Percentiles rank a stretch among this genome's conserved stretches.
Conservation (phyloP, 2,797 vertebrate species). For the Vultur gryphus region DNA sequence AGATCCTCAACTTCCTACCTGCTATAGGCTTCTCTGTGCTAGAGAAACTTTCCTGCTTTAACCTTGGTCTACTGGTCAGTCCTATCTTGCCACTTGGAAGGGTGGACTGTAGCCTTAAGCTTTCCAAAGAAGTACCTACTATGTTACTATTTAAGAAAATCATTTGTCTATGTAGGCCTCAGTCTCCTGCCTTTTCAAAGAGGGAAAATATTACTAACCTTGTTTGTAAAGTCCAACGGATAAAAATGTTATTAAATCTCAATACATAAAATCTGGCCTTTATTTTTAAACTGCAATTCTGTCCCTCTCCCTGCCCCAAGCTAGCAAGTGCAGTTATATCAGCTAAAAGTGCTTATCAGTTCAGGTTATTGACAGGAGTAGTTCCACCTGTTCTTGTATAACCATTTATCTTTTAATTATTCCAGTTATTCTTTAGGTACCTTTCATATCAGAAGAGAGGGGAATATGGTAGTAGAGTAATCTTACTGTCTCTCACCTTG, state of each 20-base stretch:
- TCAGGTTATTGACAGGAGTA: background rate
- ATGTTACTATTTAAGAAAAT: background rate
- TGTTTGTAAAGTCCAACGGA: background rate
- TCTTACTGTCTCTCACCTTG: background rate
- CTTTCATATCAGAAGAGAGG: background rate
- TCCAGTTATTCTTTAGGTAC: background rate
- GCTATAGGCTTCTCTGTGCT: background rate
- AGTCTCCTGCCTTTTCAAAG: background rate
- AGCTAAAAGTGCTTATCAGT: background rate
- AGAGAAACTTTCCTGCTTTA: background rate
- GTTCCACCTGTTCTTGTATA: background rate
- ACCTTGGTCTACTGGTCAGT: background rate
- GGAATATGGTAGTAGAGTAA: background rate
- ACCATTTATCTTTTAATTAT: background rate
- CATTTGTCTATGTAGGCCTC: fast-evolving
- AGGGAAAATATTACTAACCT: background rate
- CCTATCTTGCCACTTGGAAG: background rate
- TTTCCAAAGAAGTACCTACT: background rate
- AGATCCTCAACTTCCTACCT: background rate
- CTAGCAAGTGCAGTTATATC: background rate
- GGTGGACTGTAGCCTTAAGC: background rate
- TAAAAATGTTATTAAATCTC: background rate
- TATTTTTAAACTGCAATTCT: background rate
- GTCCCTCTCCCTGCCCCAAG: background rate
- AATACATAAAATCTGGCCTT: background rate